Percentiles rank a stretch among this genome's conserved stretches.
Evolutionary conservation across 2,797 vertebrate genomes (phyloP).

Genomic region (Tokudaia tokunoshimensis): DNA sequence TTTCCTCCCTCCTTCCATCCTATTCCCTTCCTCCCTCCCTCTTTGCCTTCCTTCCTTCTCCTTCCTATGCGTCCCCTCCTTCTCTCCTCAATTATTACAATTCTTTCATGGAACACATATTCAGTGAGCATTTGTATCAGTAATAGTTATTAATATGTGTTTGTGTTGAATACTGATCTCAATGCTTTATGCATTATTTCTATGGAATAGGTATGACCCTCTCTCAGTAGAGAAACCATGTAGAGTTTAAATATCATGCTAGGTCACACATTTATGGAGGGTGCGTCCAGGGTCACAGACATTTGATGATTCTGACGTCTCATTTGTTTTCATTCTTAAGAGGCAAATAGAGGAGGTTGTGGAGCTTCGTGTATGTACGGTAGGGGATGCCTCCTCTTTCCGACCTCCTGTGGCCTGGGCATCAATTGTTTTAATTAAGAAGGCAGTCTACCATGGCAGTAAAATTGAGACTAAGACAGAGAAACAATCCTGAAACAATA

Average conservation of each 20-base stretch:
- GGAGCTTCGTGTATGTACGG: background rate
- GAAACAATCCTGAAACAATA: background rate
- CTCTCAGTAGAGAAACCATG: background rate
- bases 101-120: constrained; percentile 34
- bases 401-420: background rate
- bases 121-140: constrained; percentile 1
- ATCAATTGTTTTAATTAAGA: constrained; percentile 22
- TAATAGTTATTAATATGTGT: constrained; percentile 30
- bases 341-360: background rate
- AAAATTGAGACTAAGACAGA: background rate
- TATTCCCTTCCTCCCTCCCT: background rate
- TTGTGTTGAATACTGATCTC: background rate
- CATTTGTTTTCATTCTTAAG: constrained; percentile 43
- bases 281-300: background rate
- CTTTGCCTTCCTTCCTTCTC: too few relatives aligned
- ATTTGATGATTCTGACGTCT: background rate
- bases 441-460: background rate
- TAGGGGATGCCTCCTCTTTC: background rate
- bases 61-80: background rate
- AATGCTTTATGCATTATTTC: constrained; percentile 19
- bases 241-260: background rate
- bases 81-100: background rate
- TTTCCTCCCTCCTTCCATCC: background rate
- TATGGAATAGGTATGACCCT: background rate
- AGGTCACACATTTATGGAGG: background rate